Base-by-base conservation (phyloP, 2,888 invertebrate species). In the Tuberolachnus salignus region DNA sequence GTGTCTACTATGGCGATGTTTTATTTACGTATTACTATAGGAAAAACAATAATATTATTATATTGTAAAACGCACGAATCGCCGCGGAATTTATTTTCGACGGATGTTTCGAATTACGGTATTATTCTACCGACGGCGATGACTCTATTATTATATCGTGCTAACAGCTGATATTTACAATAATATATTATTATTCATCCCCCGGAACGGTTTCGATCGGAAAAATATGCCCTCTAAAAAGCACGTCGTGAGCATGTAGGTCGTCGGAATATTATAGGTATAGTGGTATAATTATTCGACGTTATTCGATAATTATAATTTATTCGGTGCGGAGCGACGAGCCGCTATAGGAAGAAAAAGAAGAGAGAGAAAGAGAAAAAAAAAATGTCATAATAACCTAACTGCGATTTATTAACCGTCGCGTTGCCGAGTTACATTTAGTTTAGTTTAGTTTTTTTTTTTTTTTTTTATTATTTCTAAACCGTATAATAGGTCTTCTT, bases 81-180 rank as follows among this genome's bases (percentile, higher is more conserved):
- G n/a, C n/a, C n/a, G 26, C 59, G 16, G 23, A 59, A 59, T 26
- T 34, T 34, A 6, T 34, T n/a, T n/a, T 26, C 26, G 59, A 26
- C 59, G 16, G 61, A 61, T 4, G 34, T 61, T 42, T n/a, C 61
- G n/a, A 10, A 46, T 61, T 61, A 42, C 11, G n/a, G n/a, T 19
- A 61, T 34, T 61, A 61, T 61, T n/a, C 3, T 61, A 1, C 23
- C 26, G 16, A 46, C 23, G 23, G 11, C 6, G 66, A 49, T n/a
- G 46, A 49, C 46, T 0, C 49, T n/a, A 34, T 34, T 34, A 34
- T 34, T 34, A 34, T 34, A 34, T 4, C n/a, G n/a, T n/a, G n/a
- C n/a, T n/a, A n/a, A 67, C 66, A 34, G 10, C 34, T 11, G 66
- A 67, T n/a, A n/a, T 67, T 67, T 26, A 67, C 66, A 10, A 49